A percentile compares a stretch with the other conserved stretches of the same genome.
Conservation (phyloP, 2,113 vertebrate genomes). For the Uropsilus gracilis region DNA sequence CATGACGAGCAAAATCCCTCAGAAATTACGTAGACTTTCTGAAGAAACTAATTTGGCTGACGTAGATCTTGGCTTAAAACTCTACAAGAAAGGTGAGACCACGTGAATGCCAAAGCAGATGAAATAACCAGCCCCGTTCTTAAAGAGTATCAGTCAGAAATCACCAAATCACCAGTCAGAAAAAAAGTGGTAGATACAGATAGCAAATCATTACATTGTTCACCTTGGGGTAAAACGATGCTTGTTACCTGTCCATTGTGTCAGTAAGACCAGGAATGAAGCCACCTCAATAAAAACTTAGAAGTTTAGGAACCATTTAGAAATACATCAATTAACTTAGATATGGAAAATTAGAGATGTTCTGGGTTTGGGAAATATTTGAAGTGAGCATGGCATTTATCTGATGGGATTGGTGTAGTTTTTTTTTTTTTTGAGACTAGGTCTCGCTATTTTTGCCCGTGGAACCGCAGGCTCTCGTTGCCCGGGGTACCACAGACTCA, state of each 20-base stretch:
- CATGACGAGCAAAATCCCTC: neutral
- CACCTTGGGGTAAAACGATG: neutral
- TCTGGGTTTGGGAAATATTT: neutral
- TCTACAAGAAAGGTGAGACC: neutral
- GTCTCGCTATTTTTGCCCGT: no score
- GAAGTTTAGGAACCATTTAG: neutral
- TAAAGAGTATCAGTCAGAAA: neutral
- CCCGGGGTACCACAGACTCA: no score
- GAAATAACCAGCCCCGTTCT: neutral
- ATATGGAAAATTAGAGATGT: neutral
- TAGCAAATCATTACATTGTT: neutral
- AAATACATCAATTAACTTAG: neutral
- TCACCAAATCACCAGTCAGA: neutral
- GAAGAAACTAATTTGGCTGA: neutral
- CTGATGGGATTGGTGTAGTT: no score
- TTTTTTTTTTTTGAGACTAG: no score
- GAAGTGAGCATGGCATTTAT: neutral
- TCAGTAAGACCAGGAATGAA: neutral
- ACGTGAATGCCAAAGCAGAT: neutral
- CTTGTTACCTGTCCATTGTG: neutral
- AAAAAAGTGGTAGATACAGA: neutral
- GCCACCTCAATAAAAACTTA: neutral
- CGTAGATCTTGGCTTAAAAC: neutral
- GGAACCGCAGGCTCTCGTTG: no score
- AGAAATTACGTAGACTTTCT: neutral